Evolutionary conservation across 2,113 vertebrate species (phyloP), one percentile per base, ranked within the genome.

Genomic region (Ageneiosus marmoratus): DNA sequence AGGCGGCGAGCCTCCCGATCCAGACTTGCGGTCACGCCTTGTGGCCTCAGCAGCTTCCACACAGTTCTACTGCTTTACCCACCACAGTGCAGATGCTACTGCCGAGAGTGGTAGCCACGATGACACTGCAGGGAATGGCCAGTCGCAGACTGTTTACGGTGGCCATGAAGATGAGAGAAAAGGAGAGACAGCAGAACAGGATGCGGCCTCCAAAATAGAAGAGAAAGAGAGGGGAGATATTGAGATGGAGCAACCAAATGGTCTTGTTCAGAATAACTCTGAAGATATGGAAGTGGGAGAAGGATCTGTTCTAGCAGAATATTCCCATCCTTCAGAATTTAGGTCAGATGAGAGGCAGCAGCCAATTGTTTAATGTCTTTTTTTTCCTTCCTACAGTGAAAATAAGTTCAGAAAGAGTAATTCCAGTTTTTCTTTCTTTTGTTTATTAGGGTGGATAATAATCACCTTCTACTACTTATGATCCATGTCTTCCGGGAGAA

Each of bases 401-500:
- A 41, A 3, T 12, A n/a, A 60, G 6, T 44, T 16, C 11, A n/a
- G 20, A 18, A 51, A 50, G 48, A 67, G 9, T 37, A 53, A 51
- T 67, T 16, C 18, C 41, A 3, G 41, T 65, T n/a, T 34, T 51
- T 41, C 8, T 80, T 79, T 7, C 46, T 62, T 76, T 27, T 80
- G 63, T 29, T 15, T 84, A 84, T 34, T 93, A 99, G 97, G 86
- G 98, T 99, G 20, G 98, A 99, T 91, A 99, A 99, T 91, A 99
- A 99, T 89, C 97, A 98, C 82, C 87, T 98, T n/a, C 94, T 99
- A 51, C 94, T 99, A 34, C 94, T 99, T 85, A 99, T 99, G 98
- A 97, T 99, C 88, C 97, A 99, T 0, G 98, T 99, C 1, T 99
- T 99, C 79, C 94, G 97, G 89, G 98, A 99, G 91, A 99, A 99